phyloP scores from a whole-genome alignment of 2,113 vertebrate species.

The Heterotilapia buettikoferi region DNA sequence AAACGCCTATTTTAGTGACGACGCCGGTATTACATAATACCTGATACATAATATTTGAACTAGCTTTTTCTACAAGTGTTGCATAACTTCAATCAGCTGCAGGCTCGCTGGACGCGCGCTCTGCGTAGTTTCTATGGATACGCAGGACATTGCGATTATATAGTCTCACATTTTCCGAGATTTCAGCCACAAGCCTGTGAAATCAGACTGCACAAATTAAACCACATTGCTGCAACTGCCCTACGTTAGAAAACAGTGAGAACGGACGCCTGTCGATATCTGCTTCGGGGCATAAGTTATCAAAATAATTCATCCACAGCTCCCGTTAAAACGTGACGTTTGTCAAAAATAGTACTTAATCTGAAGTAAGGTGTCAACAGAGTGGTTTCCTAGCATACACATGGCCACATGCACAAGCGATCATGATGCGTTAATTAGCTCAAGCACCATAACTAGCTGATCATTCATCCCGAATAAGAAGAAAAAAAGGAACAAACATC shows the following conservation, averaged over 20 bases:
- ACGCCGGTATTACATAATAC: constrained; percentile 61
- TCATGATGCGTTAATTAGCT: background rate
- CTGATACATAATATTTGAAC: constrained; percentile 47
- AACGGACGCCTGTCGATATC: no score
- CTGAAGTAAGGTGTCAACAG: background rate
- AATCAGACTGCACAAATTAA: background rate
- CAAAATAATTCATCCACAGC: background rate
- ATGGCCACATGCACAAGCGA: background rate
- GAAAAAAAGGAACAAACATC: background rate
- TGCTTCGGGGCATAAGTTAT: background rate
- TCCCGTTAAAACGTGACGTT: background rate
- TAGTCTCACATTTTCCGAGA: background rate
- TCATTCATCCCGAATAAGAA: constrained; percentile 15
- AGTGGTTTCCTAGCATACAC: background rate
- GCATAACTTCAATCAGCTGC: constrained; percentile 61
- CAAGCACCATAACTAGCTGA: background rate
- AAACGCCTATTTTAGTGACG: background rate
- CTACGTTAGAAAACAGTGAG: background rate
- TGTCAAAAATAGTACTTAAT: background rate
- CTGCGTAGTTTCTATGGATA: constrained; percentile 72
- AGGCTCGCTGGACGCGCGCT: constrained; percentile 36
- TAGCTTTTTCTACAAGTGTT: constrained; percentile 63
- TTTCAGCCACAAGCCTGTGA: background rate
- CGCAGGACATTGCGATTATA: constrained; percentile 24
- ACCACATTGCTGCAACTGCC: background rate